phyloP scores from a whole-genome alignment of 2,113 vertebrate genomes.

The Microcebus lehilahytsara region DNA sequence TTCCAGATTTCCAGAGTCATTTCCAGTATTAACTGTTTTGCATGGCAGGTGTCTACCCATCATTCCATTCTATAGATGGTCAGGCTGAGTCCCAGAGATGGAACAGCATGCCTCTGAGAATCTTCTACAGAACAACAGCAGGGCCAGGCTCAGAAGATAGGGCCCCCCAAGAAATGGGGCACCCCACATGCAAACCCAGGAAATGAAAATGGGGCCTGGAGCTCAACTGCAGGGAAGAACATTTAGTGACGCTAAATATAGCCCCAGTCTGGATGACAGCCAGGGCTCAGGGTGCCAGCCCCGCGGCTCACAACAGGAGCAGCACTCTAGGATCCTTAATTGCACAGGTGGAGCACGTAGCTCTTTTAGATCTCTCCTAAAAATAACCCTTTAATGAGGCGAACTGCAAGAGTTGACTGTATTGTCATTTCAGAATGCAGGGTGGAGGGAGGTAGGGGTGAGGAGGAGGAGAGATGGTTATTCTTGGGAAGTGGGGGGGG shows the following conservation, averaged over 20 bases:
- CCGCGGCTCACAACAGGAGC: neutral
- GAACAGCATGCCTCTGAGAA: constrained; percentile 43
- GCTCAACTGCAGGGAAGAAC: neutral
- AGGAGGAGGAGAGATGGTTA: neutral
- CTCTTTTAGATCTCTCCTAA: constrained; percentile 50
- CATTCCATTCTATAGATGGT: constrained; percentile 24
- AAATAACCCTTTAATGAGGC: constrained; percentile 49
- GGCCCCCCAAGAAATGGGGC: neutral
- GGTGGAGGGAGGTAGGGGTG: neutral
- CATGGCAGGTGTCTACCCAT: neutral
- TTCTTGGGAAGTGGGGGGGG: neutral
- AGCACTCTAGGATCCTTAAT: neutral
- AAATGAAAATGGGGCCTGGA: neutral
- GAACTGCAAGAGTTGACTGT: neutral
- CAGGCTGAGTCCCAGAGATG: neutral
- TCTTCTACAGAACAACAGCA: neutral
- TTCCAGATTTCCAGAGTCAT: neutral
- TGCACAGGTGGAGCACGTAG: constrained; percentile 10
- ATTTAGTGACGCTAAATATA: constrained; percentile 66
- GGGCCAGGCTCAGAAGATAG: constrained; percentile 8
- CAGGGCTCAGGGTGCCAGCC: neutral
- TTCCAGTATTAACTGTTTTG: constrained; percentile 15
- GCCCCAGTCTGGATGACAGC: constrained; percentile 4
- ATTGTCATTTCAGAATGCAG: constrained; percentile 23
- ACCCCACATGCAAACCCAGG: neutral